Percentiles rank a stretch among this genome's conserved stretches.
Evolutionary conservation across 2,888 invertebrate species (phyloP).

Genomic region (Troides aeacus): DNA sequence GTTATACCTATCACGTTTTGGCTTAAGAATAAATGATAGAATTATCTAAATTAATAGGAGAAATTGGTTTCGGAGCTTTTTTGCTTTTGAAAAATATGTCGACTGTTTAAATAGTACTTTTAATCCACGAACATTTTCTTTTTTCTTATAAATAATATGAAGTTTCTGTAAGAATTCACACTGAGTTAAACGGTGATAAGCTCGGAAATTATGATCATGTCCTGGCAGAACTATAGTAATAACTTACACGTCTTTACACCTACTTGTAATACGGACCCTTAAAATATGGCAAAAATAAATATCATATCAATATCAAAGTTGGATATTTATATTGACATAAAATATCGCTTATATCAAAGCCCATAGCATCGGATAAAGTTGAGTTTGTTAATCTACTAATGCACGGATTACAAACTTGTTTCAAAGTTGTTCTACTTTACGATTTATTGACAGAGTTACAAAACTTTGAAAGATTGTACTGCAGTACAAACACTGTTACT

Average conservation of each 20-base stretch:
- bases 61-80: background rate
- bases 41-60: background rate
- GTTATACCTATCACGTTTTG: background rate
- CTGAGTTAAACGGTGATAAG: background rate
- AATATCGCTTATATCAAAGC: background rate
- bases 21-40: background rate
- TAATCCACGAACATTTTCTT: no score
- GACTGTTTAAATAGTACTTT: no score
- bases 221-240: no score
- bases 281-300: background rate
- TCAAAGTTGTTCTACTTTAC: conserved; percentile 1
- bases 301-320: background rate
- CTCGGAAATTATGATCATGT: no score
- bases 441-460: conserved; percentile 4
- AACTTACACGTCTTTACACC: background rate
- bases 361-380: background rate
- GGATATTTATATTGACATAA: background rate
- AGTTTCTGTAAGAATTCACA: no score
- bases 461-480: background rate
- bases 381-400: conserved; percentile 8
- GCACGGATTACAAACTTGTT: conserved; percentile 4
- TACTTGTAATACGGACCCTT: no score
- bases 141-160: no score
- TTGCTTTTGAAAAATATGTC: background rate
- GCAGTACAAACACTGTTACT: background rate